phyloP scores from a whole-genome alignment of 2,797 vertebrate species.

The Scyliorhinus canicula region DNA sequence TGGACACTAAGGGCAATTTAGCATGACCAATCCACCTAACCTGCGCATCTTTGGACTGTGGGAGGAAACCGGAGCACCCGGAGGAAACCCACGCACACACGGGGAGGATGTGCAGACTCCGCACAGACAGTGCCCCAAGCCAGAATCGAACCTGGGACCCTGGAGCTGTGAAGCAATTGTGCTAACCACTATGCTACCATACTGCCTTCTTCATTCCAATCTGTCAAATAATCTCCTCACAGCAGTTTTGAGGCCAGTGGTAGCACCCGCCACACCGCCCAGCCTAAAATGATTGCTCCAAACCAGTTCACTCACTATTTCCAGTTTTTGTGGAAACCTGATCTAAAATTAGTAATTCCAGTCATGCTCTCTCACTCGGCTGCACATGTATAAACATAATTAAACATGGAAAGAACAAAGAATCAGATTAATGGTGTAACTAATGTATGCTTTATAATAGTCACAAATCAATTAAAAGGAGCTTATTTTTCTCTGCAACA shows the following conservation, averaged over 20 bases:
- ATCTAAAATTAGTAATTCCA: not conserved
- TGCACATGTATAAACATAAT: not conserved
- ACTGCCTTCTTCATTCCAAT: not conserved
- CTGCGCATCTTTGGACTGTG: no score
- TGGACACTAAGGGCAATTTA: no score
- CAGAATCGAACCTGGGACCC: no score
- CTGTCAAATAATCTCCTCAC: not conserved
- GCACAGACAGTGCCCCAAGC: no score
- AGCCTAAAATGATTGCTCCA: not conserved
- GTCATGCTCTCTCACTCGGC: not conserved
- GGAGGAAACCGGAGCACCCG: no score
- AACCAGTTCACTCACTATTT: not conserved
- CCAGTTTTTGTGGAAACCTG: not conserved
- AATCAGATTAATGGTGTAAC: not conserved
- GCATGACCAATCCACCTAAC: no score
- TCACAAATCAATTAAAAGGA: conserved; percentile 18
- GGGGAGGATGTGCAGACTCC: no score
- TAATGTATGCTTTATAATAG: conserved; percentile 18
- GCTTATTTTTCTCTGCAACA: not conserved
- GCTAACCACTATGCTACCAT: no score
- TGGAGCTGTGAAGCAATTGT: no score
- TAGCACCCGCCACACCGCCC: not conserved
- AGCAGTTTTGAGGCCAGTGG: not conserved
- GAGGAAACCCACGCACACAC: no score
- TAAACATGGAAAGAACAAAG: conserved; percentile 13